Evolutionary conservation across 2,113 vertebrate species (phyloP).

Genomic region (Cyphomyrus plagiostoma): DNA sequence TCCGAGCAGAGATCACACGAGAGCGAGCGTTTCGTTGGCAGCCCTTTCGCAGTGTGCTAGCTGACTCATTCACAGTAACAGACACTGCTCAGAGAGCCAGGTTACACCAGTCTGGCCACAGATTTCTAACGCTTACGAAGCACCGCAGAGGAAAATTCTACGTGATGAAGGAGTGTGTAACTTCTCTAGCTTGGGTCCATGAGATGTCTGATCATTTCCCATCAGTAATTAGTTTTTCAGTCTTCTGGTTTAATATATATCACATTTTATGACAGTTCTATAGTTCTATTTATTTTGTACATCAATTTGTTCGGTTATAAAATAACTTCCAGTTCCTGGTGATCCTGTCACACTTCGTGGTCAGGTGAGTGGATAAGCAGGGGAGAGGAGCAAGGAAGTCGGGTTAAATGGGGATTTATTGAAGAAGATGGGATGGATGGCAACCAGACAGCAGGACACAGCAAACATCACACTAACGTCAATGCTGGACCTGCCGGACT

Average conservation of each 20-base stretch:
- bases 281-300: neutral
- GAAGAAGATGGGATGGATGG: too few species aligned
- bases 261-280: neutral
- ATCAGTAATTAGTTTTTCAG: neutral
- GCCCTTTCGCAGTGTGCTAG: neutral
- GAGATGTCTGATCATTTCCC: neutral
- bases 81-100: neutral
- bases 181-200: neutral
- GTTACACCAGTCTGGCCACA: neutral
- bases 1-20: neutral
- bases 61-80: constrained; percentile 7
- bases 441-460: too few species aligned
- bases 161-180: neutral
- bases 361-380: too few species aligned
- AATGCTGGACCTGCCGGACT: too few species aligned
- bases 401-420: too few species aligned
- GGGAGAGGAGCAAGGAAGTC: too few species aligned
- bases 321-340: neutral
- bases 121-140: neutral
- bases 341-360: too few species aligned
- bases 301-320: neutral
- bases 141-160: neutral
- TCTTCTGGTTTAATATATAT: neutral
- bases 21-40: neutral
- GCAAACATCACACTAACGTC: too few species aligned